Conservation (phyloP, 2,888 invertebrate genomes). For the Thymelicus acteon region DNA sequence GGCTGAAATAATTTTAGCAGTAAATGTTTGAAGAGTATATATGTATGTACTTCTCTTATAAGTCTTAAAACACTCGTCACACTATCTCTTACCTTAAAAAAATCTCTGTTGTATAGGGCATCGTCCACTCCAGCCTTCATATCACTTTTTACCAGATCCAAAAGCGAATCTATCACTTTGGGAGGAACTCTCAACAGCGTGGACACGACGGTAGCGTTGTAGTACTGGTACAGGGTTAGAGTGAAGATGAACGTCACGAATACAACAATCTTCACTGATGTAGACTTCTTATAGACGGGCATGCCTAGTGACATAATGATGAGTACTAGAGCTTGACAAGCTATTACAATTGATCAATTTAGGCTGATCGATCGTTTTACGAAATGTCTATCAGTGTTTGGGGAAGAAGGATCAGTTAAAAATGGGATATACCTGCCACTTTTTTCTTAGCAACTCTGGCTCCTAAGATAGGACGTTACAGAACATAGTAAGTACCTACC, state of each 20-base stretch:
- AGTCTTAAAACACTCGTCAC: too few relatives aligned
- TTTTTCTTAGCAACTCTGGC: too few relatives aligned
- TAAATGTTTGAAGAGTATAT: too few relatives aligned
- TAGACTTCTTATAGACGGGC: constrained; percentile 65
- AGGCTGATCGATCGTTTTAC: too few relatives aligned
- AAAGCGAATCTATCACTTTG: constrained; percentile 84
- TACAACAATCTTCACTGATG: constrained; percentile 81
- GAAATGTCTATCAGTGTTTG: too few relatives aligned
- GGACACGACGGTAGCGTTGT: constrained; percentile 89
- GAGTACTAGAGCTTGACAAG: not conserved
- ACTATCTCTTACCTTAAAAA: constrained; percentile 81
- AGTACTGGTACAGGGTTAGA: constrained; percentile 87
- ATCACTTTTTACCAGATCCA: constrained; percentile 84
- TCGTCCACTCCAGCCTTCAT: constrained; percentile 87
- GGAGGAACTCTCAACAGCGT: constrained; percentile 86
- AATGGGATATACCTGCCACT: too few relatives aligned
- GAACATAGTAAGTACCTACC: too few relatives aligned
- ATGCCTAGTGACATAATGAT: constrained; percentile 59
- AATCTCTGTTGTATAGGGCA: constrained; percentile 86
- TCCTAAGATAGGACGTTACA: too few relatives aligned
- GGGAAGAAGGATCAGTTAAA: too few relatives aligned
- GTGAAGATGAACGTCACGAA: constrained; percentile 84
- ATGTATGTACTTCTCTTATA: too few relatives aligned
- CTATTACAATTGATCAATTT: too few relatives aligned
- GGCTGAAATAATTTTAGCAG: too few relatives aligned